Evolutionary conservation across 2,888 invertebrate genomes (phyloP), one percentile per base, ranked within the genome.

Genomic region (Archaeoteleia sp.): DNA sequence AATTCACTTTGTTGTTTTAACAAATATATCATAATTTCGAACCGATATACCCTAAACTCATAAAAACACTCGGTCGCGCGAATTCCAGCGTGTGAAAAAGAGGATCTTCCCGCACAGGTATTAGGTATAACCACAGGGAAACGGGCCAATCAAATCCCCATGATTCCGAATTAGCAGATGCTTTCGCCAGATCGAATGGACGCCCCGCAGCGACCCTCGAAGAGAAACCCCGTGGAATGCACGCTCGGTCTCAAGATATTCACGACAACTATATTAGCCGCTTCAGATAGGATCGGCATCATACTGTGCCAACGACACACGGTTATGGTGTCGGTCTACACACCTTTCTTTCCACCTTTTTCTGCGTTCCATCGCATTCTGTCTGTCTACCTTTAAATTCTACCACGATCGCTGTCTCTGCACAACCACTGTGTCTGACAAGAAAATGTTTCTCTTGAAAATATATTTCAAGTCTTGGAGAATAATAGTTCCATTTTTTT

Each of bases 131-230:
- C 58, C 61, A 40, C 65, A 51, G 68, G 58, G 66, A 60, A 63
- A 66, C 51, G 58, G 51, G 74, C 80, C 79, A 85, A 85, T 85
- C 84, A 84, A 84, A 84, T 80, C 81, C 80, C 81, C 84, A 84
- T 84, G 84, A 85, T 83, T 84, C 81, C 82, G 84, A 84, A 85
- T 85, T 85, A 85, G 84, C 84, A 84, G 84, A 84, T 85, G 84
- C 84, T 85, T 84, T 82, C 77, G 81, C 79, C 79, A 80, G 84
- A 82, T 83, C 82, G 82, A 83, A 82, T 82, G 81, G 84, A 76
- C 83, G 77, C 79, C 85, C 85, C 81, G 82, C 72, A 74, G 84
- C 75, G 82, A 78, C 71, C 76, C 78, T 78, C 76, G 76, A 74
- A 72, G 76, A 77, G 78, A 78, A 80, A 78, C 81, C 74, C 75